Base-by-base conservation (phyloP, 2,113 vertebrate genomes). In the Stegastes partitus region DNA sequence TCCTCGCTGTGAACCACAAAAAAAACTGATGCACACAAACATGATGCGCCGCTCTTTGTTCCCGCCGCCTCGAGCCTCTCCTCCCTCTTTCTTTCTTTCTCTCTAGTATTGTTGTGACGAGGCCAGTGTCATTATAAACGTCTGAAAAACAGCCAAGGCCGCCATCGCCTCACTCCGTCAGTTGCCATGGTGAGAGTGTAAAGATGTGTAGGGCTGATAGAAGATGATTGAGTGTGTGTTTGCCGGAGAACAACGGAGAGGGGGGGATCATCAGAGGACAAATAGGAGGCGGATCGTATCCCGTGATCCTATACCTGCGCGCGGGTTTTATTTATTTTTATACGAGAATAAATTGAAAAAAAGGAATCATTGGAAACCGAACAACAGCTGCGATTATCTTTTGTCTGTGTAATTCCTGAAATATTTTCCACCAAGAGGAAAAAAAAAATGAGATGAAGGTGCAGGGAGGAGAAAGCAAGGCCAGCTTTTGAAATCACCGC, bases 151-250 rank as follows among this genome's bases (percentile, higher is more conserved):
- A 77, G 76, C 68, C 87, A 90, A 88, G 85, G 90, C 88, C 65
- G 37, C 23, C 28, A 14, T 21, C 25, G 31, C 39, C 73, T 64
- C 54, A 12, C 75, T 82, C 57, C 34, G 51, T 74, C 85, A 71
- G 92, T 93, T 91, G 86, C 92, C 90, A 92, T 93, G 92, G 87
- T 89, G 90, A 91, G 85, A 70, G 70, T 71, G 70, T 77, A 72
- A 78, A 70, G 75, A 89, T 87, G 71, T 84, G 67, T 63, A 78
- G 39, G 55, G 31, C 18, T 25, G 74, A 86, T 74, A 45, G 62
- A 78, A 51, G 34, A 63, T 55, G 66, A 72, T 57, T 64, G 57
- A 53, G 23, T 63, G 39, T 80, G 37, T 44, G 23, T 47, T 15
- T 55, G 22, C 49, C 34, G 18, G 9, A 62, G 49, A 58, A 31